Conservation (phyloP, 2,888 invertebrate genomes). For the Eilema depressum region DNA sequence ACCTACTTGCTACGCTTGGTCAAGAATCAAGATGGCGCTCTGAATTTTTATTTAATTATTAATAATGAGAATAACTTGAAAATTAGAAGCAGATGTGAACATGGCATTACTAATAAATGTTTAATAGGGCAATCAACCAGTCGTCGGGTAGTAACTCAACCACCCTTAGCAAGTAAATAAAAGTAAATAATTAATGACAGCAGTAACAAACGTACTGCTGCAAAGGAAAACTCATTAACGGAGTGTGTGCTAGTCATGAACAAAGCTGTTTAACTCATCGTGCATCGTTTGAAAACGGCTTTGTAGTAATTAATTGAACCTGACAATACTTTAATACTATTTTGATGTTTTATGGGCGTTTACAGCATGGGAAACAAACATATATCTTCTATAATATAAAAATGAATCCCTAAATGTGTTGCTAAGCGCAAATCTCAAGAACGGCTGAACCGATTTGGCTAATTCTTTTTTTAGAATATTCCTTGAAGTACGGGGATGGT, state of each 20-base stretch:
- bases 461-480: too few species aligned
- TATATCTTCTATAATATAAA: too few species aligned
- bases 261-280: neutral
- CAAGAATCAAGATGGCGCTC: too few species aligned
- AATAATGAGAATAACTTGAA: constrained; percentile 11
- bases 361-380: too few species aligned
- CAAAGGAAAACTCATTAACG: neutral
- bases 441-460: too few species aligned
- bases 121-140: constrained; percentile 33
- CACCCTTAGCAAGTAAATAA: constrained; percentile 39
- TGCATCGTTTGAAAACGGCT: too few species aligned
- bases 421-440: too few species aligned
- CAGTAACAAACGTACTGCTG: constrained; percentile 15
- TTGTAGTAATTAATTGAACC: neutral
- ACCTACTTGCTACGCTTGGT: too few species aligned
- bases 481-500: too few species aligned
- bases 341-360: too few species aligned
- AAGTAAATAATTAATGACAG: constrained; percentile 34
- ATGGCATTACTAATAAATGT: constrained; percentile 33
- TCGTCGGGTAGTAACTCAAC: constrained; percentile 22
- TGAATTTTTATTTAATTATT: neutral
- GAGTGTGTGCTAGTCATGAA: neutral
- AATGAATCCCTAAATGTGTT: too few species aligned
- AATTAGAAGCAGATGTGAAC: constrained; percentile 35
- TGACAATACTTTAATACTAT: neutral